Percentiles rank a stretch among this genome's conserved stretches.
phyloP scores from a whole-genome alignment of 1,140 invertebrate genomes.

The Whitmania pigra region DNA sequence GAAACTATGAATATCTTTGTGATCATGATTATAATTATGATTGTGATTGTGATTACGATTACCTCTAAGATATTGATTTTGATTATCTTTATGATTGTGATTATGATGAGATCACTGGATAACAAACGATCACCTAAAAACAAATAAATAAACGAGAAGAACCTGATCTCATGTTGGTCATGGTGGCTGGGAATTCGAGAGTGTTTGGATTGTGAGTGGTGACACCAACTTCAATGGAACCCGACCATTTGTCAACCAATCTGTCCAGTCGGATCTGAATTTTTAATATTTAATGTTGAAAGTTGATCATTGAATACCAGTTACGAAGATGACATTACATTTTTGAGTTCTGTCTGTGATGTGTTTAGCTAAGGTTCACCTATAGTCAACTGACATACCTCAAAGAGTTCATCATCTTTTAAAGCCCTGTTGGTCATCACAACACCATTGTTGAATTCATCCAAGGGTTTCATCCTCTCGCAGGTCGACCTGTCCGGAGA shows the following conservation, averaged over 20 bases:
- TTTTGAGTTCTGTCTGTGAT: too few relatives aligned
- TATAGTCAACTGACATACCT: conserved; percentile 61
- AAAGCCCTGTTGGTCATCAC: conserved; percentile 71
- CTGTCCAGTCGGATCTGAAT: conserved; percentile 85
- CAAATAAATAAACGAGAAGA: not conserved
- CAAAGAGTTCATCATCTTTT: conserved; percentile 55
- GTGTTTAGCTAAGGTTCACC: too few relatives aligned
- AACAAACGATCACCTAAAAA: too few relatives aligned
- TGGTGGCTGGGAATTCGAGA: conserved; percentile 83
- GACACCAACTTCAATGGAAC: conserved; percentile 83
- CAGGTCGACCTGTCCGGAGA: conserved; percentile 70
- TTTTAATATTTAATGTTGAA: not conserved
- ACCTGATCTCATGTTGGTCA: conserved; percentile 85
- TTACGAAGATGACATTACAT: too few relatives aligned
- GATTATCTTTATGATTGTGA: too few relatives aligned
- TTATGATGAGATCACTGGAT: too few relatives aligned
- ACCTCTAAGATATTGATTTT: too few relatives aligned
- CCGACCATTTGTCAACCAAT: conserved; percentile 81
- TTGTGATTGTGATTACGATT: too few relatives aligned
- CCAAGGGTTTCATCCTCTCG: conserved; percentile 52
- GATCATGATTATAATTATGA: too few relatives aligned
- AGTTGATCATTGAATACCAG: too few relatives aligned
- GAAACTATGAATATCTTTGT: too few relatives aligned
- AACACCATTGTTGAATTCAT: conserved; percentile 66
- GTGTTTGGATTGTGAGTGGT: conserved; percentile 79